Conservation (phyloP, 2,113 vertebrate genomes). For the Corvus hawaiiensis region DNA sequence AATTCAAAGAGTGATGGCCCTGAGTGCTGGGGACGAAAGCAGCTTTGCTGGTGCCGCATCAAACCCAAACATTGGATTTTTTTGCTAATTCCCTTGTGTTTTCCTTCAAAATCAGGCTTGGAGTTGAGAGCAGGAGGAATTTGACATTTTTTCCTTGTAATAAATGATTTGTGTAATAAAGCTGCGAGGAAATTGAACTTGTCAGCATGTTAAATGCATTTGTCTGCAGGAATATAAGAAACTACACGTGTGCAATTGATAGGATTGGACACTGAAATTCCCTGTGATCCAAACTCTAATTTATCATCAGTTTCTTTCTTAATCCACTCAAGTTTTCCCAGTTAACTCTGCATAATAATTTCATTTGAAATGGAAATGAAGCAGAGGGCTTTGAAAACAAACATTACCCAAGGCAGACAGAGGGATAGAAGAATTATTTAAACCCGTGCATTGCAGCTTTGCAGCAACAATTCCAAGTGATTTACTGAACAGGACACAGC, state of each 20-base stretch:
- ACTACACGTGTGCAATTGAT: not conserved
- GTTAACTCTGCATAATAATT: slow-evolving; percentile 20
- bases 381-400: not conserved
- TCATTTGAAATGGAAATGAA: slow-evolving; percentile 10
- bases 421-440: not conserved
- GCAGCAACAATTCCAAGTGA: not conserved
- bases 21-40: not conserved
- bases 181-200: slow-evolving; percentile 68
- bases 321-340: not conserved
- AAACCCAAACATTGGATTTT: not conserved
- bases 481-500: not conserved
- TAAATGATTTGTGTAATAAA: slow-evolving; percentile 72
- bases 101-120: slow-evolving; percentile 11
- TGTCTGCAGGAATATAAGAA: slow-evolving; percentile 66
- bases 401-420: not conserved
- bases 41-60: not conserved
- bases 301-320: slow-evolving; percentile 31
- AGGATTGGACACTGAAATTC: slow-evolving; percentile 37
- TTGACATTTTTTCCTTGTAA: slow-evolving; percentile 59
- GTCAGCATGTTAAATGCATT: slow-evolving; percentile 67
- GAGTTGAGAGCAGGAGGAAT: slow-evolving; percentile 20
- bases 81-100: not conserved
- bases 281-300: slow-evolving; percentile 53
- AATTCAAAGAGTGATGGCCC: not conserved
- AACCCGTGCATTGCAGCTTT: not conserved